Base-by-base conservation (phyloP, 2,888 invertebrate species). In the Cyclophora albipunctata region DNA sequence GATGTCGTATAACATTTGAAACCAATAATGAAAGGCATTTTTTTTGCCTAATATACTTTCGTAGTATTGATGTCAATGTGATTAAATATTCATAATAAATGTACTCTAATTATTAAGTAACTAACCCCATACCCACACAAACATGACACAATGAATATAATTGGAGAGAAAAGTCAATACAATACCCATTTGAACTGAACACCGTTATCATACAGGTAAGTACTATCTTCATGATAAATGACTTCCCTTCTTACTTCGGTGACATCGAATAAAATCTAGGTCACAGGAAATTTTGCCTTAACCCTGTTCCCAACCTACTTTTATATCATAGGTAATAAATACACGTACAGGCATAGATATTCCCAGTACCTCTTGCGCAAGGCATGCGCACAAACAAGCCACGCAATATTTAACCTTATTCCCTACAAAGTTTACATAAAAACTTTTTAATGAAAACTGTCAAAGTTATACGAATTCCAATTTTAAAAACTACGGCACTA, bases 331-430 rank as follows among this genome's bases (percentile, higher is more conserved):
- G 57, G 59, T 60, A 55, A 54, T 55, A 53, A 51, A 53, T 47
- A 50, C 45, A 50, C 48, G 54, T 50, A 56, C 49, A 52, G 35
- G 55, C 55, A 57, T 54, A 60, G 54, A 57, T 58, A 51, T 54
- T 54, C 57, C 56, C 59, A 72, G 73, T 80, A 66, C 71, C 81
- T 80, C 82, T 66, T 79, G 83, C 83, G 81, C 83, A 81, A 77
- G 65, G 74, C 84, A 81, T 83, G 83, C 84, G 83, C 84, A 80
- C 56, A 70, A 56, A 42, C 45, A 3, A 5, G 54, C 53, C 65
- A 60, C 60, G 66, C 71, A 49, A 78, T 66, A 63, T 50, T 69
- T 63, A 61, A 56, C 68, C 66, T 68, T 75, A 69, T 50, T 49
- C 47, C 53, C 66, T 60, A 51, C 51, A 62, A 71, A 75, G 69